Percentiles rank a stretch among this genome's conserved stretches.
These are phyloP conservation scores for Anthophora plumipes DNA, from an alignment of 2,888 invertebrate species.

Conservation along the genomic window DNA sequence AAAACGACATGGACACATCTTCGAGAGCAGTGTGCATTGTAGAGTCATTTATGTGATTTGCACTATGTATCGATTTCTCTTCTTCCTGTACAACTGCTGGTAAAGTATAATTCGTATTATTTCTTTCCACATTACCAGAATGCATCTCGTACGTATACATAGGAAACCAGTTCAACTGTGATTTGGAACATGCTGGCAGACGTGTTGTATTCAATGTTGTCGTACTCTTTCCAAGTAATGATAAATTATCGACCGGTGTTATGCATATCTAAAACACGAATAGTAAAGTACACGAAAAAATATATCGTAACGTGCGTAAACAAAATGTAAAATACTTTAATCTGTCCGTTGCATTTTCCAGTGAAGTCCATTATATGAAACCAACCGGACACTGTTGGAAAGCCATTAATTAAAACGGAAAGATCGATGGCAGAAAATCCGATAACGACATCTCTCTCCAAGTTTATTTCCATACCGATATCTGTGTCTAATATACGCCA, in stretches of 20 bases:
- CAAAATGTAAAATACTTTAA: conserved; percentile 84
- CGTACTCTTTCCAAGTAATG: conserved; percentile 71
- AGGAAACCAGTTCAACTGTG: conserved; percentile 44
- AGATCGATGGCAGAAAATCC: conserved; percentile 88
- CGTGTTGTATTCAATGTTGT: conserved; percentile 57
- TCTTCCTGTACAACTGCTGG: conserved; percentile 30
- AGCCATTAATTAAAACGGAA: conserved; percentile 85
- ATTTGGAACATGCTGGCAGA: conserved; percentile 36
- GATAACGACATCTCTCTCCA: conserved; percentile 86
- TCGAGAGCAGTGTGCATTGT: conserved; percentile 71
- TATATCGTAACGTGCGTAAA: neutral
- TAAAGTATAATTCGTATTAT: conserved; percentile 24
- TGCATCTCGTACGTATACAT: conserved; percentile 59
- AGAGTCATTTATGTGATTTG: conserved; percentile 54
- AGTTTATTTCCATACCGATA: conserved; percentile 84
- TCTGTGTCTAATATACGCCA: conserved; percentile 86
- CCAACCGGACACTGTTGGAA: conserved; percentile 87
- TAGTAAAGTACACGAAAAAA: neutral
- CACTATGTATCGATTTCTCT: conserved; percentile 41
- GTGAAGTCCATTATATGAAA: conserved; percentile 88
- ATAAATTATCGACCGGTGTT: conserved; percentile 86
- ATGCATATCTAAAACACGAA: conserved; percentile 84
- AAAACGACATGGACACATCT: conserved; percentile 80
- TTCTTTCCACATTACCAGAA: conserved; percentile 45
- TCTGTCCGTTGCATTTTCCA: conserved; percentile 86